Evolutionary conservation across 2,113 vertebrate species (phyloP).

Genomic region (Eulacestoma nigropectus): DNA sequence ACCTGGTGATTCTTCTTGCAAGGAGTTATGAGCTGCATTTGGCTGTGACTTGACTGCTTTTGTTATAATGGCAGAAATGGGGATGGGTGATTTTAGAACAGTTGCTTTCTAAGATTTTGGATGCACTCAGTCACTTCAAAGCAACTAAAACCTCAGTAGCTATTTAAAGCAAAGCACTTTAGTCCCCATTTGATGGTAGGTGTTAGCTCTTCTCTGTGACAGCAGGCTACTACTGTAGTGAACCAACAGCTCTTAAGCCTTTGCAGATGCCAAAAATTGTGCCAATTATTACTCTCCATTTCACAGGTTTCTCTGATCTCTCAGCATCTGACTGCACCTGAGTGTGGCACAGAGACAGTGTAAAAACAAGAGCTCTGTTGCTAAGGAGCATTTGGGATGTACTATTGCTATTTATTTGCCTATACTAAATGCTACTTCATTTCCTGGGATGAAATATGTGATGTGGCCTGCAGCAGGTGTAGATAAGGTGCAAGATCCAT

Average conservation of each 20-base stretch:
- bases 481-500: neutral
- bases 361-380: neutral
- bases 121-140: neutral
- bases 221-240: neutral
- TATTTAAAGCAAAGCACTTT: neutral
- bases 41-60: neutral
- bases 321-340: neutral
- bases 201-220: neutral
- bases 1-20: neutral
- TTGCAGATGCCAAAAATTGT: neutral
- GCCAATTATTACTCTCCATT: slow-evolving; percentile 18
- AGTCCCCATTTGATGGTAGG: neutral
- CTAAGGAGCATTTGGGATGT: neutral
- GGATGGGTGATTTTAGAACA: neutral
- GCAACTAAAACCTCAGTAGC: neutral
- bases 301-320: slow-evolving; percentile 25
- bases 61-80: neutral
- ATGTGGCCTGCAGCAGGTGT: neutral
- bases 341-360: neutral
- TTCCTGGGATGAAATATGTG: neutral
- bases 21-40: neutral
- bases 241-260: neutral
- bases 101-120: neutral
- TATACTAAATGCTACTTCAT: neutral
- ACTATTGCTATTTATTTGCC: neutral